Base-by-base conservation (phyloP, 1,140 invertebrate species). In the Alviniconcha marisindica region DNA sequence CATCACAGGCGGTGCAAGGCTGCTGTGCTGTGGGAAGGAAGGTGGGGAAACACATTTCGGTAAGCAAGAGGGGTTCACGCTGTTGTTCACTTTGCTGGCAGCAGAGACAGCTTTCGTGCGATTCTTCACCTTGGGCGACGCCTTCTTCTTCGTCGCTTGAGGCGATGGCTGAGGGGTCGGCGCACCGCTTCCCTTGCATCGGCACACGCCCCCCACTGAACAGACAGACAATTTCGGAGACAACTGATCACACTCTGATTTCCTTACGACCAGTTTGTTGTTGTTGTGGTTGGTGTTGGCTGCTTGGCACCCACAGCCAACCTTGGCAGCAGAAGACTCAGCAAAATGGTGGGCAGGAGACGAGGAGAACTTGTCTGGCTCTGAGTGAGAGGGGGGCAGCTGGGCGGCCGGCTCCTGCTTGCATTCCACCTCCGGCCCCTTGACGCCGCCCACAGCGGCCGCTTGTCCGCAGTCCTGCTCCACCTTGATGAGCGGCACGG, bases 381-480 rank as follows among this genome's bases (percentile, higher is more conserved):
- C 77, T 14, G 33, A 33, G 18, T 36, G 10, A 60, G 24, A 51
- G 2, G 56, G 2, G 36, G n/a, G 36, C 4, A 33, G 28, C 10
- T 78, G 51, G 15, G 2, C 18, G 2, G 3, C 3, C 4, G 77
- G 77, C 51, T 78, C 77, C 77, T 78, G 48, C 21, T 78, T 78
- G 51, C 14, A 78, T 21, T 56, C 36, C 36, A 71, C 40, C 69
- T 71, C 69, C 7, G 69, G 10, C 69, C 38, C 69, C 36, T 71
- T 71, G 10, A 5, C 21, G 36, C 24, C 40, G 14, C 14, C 36
- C 2, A 38, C 31, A 33, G 63, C 4, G 5, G 69, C 38, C 18
- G 69, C 24, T 40, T 80, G 56, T 2, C 56, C 56, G n/a, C 54
- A 80, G 56, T 80, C 56, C 78, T 42, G 78, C 60, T 80, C 78